Conservation (phyloP, 2,888 invertebrate genomes). For the Ptychoptera contaminata region DNA sequence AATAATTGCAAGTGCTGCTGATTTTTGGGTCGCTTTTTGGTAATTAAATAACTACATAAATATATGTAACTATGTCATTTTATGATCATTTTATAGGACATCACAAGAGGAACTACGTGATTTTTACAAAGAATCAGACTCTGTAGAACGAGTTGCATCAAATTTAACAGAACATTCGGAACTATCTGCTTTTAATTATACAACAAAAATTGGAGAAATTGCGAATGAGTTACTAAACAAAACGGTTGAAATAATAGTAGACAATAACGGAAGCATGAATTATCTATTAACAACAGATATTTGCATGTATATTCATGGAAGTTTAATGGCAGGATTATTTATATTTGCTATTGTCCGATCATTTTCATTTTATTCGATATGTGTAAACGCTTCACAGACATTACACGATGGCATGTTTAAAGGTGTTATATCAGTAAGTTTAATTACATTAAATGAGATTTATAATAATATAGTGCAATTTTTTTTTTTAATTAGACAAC, state of each 20-base stretch:
- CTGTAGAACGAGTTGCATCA: no score
- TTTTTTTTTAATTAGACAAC: slow-evolving; percentile 24
- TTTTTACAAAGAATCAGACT: slow-evolving; percentile 3
- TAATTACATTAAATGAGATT: neutral
- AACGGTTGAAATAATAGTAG: neutral
- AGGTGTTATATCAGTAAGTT: slow-evolving; percentile 19
- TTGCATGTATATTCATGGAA: slow-evolving; percentile 46
- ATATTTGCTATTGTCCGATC: slow-evolving; percentile 43
- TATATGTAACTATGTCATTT: neutral
- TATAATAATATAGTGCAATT: neutral
- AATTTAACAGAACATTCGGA: no score
- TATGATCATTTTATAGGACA: slow-evolving; percentile 13
- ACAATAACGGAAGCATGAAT: neutral
- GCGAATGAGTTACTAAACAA: neutral
- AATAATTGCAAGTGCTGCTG: slow-evolving; percentile 42
- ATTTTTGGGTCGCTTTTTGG: slow-evolving; percentile 58
- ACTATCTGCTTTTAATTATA: neutral
- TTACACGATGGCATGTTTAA: slow-evolving; percentile 58
- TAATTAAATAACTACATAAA: slow-evolving; percentile 18
- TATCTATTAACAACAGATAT: slow-evolving; percentile 21
- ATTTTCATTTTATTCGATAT: slow-evolving; percentile 44
- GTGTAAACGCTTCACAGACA: slow-evolving; percentile 46
- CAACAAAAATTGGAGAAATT: neutral
- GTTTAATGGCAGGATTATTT: slow-evolving; percentile 35
- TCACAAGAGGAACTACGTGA: slow-evolving; percentile 16